Evolutionary conservation across 2,113 vertebrate species (phyloP), one percentile per base, ranked within the genome.

Genomic region (Meleagris gallopavo): DNA sequence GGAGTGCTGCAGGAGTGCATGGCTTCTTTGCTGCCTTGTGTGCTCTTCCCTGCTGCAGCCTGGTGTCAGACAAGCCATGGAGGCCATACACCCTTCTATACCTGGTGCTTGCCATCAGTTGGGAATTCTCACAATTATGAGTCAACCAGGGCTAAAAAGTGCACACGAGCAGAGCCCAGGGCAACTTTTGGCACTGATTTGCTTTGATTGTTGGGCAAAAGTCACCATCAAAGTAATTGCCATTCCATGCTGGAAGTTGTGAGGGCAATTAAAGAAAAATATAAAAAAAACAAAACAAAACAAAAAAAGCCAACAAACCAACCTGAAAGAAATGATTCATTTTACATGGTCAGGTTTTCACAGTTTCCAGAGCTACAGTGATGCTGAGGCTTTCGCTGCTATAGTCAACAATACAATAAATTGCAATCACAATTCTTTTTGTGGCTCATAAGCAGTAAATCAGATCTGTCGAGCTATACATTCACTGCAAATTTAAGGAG

Each of bases 401-500:
- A 5, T 58, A 93, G 90, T 89, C 91, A 91, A 75, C 88, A 60
- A 13, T 65, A 80, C 77, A 11, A 54, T 54, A 54, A 54, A 54
- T 96, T 13, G 88, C 86, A 52, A 60, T 57, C 54, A 93, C 57
- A 48, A 71, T 74, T 81, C 90, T 96, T 93, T 93, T 13, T 32
- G 55, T 91, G 94, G 61, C 94, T 97, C 94, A 22, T 66, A 94
- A 91, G 81, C 77, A 86, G 93, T 98, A 97, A 98, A 98, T 98
- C 97, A 97, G 90, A 66, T 60, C 93, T 88, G 93, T 89, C 94
- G 94, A 95, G 74, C 93, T 93, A 40, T 94, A 96, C 94, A 74
- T 97, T 97, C 91, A 91, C 96, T 95, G 95, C 78, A 93, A 93
- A 96, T 97, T 96, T 98, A 96, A 96, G 92, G 92, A 97, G 96